Evolutionary conservation across 1,140 invertebrate genomes (phyloP), one percentile per base, ranked within the genome.

Genomic region (Cydia pomonella): DNA sequence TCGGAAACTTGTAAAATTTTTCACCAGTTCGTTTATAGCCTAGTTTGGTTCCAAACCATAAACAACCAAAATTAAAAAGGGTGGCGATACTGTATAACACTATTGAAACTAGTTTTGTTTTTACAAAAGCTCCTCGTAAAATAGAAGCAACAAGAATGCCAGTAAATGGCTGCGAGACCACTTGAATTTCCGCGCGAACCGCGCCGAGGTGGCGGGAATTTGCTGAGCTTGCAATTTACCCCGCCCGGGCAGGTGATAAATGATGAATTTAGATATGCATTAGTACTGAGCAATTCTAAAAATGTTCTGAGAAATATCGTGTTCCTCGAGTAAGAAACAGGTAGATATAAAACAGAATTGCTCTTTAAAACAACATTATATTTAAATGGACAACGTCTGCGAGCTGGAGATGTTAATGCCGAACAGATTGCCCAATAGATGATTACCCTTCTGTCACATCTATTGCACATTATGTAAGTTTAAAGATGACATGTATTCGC

Each of bases 221-320:
- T 69, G 64, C 64, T 69, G 64, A 69, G 64, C 64, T 69, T 69
- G 64, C 64, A 69, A 69, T 69, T 69, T 38, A 33, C 16, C 64
- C 29, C 64, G 29, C 33, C 27, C 64, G 64, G 18, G 64, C 64
- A 33, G n/a, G 64, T 69, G 64, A 69, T 69, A 69, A 69, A 69
- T 69, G 64, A 69, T 69, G 64, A 69, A 69, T 38, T 33, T 66
- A 29, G 27, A 33, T 29, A 66, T 29, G 63, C 25, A 66, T 66
- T 66, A n/a, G 63, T 66, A 66, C 25, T 3, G 50, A 53, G 50
- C 50, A 53, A 53, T 18, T 18, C 50, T 59, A 21, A 59, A 5
- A 59, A 59, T 21, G 6, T 59, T 59, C 53, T 23, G 53, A 59
- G 18, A 59, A 59, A 23, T 7, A n/a, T 47, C 2, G 44, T 4